Evolutionary conservation across 2,797 vertebrate genomes (phyloP).

Genomic region (Loris lydekkerianus): DNA sequence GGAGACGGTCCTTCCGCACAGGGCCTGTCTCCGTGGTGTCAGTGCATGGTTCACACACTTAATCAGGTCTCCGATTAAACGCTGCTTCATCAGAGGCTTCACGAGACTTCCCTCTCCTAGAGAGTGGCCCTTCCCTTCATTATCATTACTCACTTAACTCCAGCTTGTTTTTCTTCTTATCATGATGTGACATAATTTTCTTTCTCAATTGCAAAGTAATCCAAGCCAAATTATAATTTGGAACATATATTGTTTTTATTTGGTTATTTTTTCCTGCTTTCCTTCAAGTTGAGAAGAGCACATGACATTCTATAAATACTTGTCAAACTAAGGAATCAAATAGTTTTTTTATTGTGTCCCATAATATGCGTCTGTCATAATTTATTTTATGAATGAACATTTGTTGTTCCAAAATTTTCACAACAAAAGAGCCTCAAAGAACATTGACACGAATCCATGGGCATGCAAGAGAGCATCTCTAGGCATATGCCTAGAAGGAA

Average conservation of each 20-base stretch:
- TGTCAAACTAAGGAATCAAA: neutral
- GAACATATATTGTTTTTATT: neutral
- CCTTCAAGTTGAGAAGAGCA: neutral
- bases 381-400: neutral
- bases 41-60: neutral
- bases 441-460: neutral
- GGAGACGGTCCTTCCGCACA: rapidly evolving
- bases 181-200: neutral
- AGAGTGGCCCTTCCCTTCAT: rapidly evolving
- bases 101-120: neutral
- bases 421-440: neutral
- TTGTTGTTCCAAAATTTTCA: neutral
- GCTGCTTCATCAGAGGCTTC: too few relatives aligned
- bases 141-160: neutral
- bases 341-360: neutral
- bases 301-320: neutral
- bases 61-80: neutral
- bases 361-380: too few relatives aligned
- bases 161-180: neutral
- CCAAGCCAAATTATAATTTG: neutral
- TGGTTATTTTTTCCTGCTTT: neutral
- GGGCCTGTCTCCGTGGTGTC: too few relatives aligned
- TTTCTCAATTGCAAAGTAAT: neutral
- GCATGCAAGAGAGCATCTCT: rapidly evolving
- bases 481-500: neutral